phyloP scores from a whole-genome alignment of 2,888 invertebrate species.

The Amblyjoppa fuscipennis region DNA sequence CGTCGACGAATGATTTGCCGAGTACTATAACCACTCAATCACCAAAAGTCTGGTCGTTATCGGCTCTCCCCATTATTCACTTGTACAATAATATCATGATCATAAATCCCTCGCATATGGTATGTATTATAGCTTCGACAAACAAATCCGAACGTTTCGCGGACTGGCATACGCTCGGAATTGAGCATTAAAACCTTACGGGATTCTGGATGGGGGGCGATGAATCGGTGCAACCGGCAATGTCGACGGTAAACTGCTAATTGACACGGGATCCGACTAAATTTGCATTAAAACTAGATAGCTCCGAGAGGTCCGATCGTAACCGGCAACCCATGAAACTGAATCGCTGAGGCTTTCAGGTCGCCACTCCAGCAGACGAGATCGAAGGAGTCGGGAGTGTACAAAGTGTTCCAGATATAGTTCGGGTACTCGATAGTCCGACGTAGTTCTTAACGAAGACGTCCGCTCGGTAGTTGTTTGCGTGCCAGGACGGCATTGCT shows the following conservation, averaged over 20 bases:
- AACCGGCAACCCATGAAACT: slow-evolving; percentile 35
- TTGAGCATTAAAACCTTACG: background rate
- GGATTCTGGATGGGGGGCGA: background rate
- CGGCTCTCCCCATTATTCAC: background rate
- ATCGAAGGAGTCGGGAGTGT: slow-evolving; percentile 21
- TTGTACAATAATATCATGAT: background rate
- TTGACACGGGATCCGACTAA: slow-evolving; percentile 39
- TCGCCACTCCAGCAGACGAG: slow-evolving; percentile 3
- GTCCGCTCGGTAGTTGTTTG: slow-evolving; percentile 55
- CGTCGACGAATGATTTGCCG: background rate
- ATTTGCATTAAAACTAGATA: slow-evolving; percentile 55
- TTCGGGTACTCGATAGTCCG: slow-evolving; percentile 40
- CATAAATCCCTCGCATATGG: background rate
- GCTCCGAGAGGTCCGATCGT: slow-evolving; percentile 38
- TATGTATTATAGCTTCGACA: background rate
- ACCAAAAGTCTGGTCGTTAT: background rate
- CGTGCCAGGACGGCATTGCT: slow-evolving; percentile 45
- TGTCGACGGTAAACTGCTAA: slow-evolving; percentile 42
- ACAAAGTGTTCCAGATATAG: slow-evolving; percentile 41
- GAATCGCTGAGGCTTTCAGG: slow-evolving; percentile 36
- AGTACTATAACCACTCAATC: slow-evolving; percentile 3
- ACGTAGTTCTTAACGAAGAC: slow-evolving; percentile 56
- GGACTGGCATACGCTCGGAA: background rate
- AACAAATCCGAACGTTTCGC: background rate
- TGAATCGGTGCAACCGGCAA: background rate